These are phyloP conservation scores for Gymnoscelis rufifasciata DNA, from an alignment of 2,888 invertebrate genomes.

Conservation along the genomic window DNA sequence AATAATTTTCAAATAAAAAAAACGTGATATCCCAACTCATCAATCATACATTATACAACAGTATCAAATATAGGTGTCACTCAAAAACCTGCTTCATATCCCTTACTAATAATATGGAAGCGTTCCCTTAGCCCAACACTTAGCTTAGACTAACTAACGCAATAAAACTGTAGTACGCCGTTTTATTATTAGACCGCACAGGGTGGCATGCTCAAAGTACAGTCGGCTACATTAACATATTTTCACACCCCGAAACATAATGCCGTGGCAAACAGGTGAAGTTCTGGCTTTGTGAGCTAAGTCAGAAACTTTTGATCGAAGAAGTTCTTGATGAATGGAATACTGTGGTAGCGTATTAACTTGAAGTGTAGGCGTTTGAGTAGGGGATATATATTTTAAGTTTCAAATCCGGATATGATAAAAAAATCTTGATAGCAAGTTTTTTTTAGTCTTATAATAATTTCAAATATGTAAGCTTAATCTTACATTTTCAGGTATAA, in stretches of 20 bases:
- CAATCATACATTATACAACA: no score
- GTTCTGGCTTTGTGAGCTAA: constrained; percentile 1
- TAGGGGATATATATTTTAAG: no score
- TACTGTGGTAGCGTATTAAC: background rate
- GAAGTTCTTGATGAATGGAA: background rate
- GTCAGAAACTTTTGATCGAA: constrained; percentile 3
- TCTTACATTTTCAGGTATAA: no score
- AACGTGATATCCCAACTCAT: no score
- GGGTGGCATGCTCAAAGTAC: constrained; percentile 1
- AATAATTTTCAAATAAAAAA: no score
- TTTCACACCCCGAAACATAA: background rate
- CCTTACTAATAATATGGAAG: background rate
- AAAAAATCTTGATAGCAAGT: no score
- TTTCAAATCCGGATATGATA: no score
- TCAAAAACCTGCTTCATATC: background rate
- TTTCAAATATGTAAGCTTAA: no score
- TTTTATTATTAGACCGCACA: constrained; percentile 4
- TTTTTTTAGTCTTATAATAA: no score
- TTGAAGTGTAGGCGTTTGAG: no score
- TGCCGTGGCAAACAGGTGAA: background rate
- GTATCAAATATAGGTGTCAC: no score
- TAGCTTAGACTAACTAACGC: constrained; percentile 1
- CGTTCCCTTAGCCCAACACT: background rate
- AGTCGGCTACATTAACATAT: background rate
- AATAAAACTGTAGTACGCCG: constrained; percentile 3